Evolutionary conservation across 2,797 vertebrate genomes (phyloP).

Genomic region (Cygnus olor): DNA sequence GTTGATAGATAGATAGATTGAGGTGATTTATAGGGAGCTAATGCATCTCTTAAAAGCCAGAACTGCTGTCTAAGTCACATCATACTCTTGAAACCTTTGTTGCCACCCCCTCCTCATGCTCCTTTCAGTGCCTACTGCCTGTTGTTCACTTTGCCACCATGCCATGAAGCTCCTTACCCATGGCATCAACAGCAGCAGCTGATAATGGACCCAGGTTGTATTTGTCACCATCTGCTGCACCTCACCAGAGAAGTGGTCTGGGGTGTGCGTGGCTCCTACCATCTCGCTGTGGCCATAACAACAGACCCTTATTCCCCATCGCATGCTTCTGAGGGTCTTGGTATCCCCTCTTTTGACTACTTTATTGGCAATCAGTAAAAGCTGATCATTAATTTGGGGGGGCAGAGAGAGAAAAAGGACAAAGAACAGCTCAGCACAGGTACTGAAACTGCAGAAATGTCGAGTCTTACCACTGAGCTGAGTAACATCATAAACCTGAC

Average conservation of each 20-base stretch:
- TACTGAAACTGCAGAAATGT: neutral
- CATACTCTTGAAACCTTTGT: neutral
- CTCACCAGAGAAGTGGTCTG: neutral
- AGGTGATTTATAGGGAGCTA: neutral
- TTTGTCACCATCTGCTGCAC: neutral
- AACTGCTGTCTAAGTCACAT: neutral
- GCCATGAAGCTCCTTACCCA: neutral
- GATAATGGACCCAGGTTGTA: neutral
- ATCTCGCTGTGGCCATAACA: neutral
- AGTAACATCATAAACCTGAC: neutral
- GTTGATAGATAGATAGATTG: neutral
- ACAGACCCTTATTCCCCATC: neutral
- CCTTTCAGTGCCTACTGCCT: neutral
- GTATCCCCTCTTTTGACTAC: neutral
- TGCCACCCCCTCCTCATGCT: neutral
- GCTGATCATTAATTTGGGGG: neutral
- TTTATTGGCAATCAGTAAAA: neutral
- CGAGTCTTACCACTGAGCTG: neutral
- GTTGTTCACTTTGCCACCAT: neutral
- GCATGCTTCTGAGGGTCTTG: neutral
- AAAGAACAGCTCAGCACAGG: neutral
- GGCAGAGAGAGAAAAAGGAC: neutral
- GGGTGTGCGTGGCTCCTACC: neutral
- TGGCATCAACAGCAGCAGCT: neutral
- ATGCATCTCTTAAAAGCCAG: constrained; percentile 14